Conservation (phyloP, 1,140 invertebrate genomes). For the Leptestheria dahalacensis region DNA sequence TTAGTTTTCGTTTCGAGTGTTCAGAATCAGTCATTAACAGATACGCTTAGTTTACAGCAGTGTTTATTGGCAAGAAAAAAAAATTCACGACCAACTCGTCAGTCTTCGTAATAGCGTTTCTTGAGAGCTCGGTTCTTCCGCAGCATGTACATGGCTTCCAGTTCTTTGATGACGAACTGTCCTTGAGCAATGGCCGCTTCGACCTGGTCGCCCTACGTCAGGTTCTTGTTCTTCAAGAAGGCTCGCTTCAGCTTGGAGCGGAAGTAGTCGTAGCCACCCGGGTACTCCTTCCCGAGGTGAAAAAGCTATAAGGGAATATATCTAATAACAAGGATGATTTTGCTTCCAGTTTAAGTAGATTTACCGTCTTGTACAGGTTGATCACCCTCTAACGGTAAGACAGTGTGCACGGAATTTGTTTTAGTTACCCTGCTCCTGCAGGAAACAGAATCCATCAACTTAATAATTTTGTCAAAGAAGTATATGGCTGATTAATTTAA, state of each 20-base stretch:
- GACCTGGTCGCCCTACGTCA: slow-evolving; percentile 62
- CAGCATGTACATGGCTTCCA: slow-evolving; percentile 87
- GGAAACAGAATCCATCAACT: too few relatives aligned
- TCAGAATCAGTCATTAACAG: too few relatives aligned
- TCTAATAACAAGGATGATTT: not conserved
- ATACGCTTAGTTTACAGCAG: too few relatives aligned
- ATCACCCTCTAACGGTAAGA: slow-evolving; percentile 29
- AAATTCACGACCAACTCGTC: too few relatives aligned
- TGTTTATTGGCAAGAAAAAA: too few relatives aligned
- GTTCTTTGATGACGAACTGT: slow-evolving; percentile 78
- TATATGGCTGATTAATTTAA: too few relatives aligned
- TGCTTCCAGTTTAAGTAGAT: slow-evolving; percentile 16
- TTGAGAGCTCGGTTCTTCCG: slow-evolving; percentile 29
- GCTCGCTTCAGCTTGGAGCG: slow-evolving; percentile 52
- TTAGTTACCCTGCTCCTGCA: too few relatives aligned
- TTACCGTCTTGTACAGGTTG: slow-evolving; percentile 36
- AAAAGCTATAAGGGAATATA: slow-evolving; percentile 46
- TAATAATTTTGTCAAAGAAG: too few relatives aligned
- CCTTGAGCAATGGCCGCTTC: slow-evolving; percentile 60
- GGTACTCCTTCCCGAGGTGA: slow-evolving; percentile 77
- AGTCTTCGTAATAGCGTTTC: not conserved
- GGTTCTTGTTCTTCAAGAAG: slow-evolving; percentile 66
- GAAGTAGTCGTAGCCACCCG: slow-evolving; percentile 68
- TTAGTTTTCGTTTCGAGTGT: too few relatives aligned
- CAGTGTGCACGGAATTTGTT: too few relatives aligned